Evolutionary conservation across 2,797 vertebrate genomes (phyloP).

Genomic region (Halcyon smyrnensis): DNA sequence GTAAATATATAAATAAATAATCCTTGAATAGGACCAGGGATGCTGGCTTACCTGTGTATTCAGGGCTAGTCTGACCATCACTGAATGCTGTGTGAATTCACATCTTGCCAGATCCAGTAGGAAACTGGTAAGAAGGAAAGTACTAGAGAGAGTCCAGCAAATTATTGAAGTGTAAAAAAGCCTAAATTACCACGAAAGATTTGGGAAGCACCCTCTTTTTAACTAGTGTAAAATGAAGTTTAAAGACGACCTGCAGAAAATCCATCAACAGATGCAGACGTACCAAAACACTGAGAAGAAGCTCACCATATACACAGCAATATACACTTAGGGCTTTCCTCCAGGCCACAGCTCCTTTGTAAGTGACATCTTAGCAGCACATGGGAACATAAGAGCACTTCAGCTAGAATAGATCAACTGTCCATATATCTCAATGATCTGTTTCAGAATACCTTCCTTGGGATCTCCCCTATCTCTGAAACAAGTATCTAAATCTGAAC

Average conservation of each 20-base stretch:
- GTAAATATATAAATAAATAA: background rate
- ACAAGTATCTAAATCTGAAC: background rate
- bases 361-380: background rate
- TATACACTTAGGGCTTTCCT: conserved; percentile 24
- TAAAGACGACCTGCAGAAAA: background rate
- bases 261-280: background rate
- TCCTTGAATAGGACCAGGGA: background rate
- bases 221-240: background rate
- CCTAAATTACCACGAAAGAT: background rate
- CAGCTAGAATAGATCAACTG: background rate
- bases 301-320: background rate
- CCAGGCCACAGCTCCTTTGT: conserved; percentile 17
- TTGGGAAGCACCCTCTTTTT: background rate
- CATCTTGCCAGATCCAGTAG: background rate
- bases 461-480: background rate
- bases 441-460: background rate
- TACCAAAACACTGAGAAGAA: background rate
- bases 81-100: background rate
- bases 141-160: background rate
- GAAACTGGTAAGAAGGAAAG: background rate
- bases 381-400: conserved; percentile 36
- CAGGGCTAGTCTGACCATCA: background rate
- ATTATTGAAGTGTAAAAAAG: background rate
- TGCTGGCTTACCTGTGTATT: background rate
- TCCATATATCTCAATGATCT: conserved; percentile 35